Evolutionary conservation across 2,888 invertebrate genomes (phyloP), one percentile per base, ranked within the genome.

Genomic region (Tuberolachnus salignus): DNA sequence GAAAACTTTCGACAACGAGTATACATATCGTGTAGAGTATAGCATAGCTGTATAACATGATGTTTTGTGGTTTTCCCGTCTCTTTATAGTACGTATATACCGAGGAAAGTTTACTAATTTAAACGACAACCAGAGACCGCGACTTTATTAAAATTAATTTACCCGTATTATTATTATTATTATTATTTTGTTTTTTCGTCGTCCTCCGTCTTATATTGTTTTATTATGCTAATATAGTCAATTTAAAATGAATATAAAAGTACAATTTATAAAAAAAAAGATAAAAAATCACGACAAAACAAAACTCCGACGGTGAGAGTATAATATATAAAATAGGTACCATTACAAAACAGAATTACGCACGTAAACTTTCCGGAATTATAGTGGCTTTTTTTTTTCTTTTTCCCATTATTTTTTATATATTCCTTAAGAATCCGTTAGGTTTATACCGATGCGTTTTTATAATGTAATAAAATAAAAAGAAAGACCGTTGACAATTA

Each of bases 101-200:
- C n/a, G 53, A 53, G 23, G n/a, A 73, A 73, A 73, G 73, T 73
- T 73, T 53, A 73, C 63, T 73, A 64, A 73, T 73, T 64, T 73
- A 73, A 73, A 64, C 63, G 63, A 53, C 51, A 63, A 63, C 34
- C 34, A 34, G 19, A 63, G 73, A 64, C 73, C 63, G 11, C 63
- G 73, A 73, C 53, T 73, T 64, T 53, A 64, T 73, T 73, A 53
- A 73, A 73, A 73, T 63, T 73, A 73, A 73, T 73, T 73, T 73
- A 64, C 63, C 42, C n/a, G 42, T n/a, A 49, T 73, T 53, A 8
- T 73, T 26, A 34, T 64, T 21, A 11, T 2, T 44, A n/a, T 51
- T 53, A 51, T 73, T 51, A 21, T 73, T 64, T 34, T 34, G 3
- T 34, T 34, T 34, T 34, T 34, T 34, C 6, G 34, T 34, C 34